Base-by-base conservation (phyloP, 1,140 invertebrate species). In the Chrysomallon squamiferum region DNA sequence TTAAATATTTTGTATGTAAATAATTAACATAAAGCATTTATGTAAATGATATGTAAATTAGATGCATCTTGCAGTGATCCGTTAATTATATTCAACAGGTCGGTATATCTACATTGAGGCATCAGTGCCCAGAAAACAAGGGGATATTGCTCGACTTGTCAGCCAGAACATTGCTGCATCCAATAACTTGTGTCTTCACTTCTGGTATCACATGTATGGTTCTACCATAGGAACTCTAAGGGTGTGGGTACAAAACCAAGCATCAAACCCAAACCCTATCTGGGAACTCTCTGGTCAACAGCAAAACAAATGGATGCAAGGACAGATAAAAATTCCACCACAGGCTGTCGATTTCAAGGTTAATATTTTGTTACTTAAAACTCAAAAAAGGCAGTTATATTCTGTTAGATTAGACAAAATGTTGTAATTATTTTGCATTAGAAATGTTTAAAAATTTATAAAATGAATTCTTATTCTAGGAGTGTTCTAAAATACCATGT, bases 191-290 rank as follows among this genome's bases (percentile, higher is more conserved):
- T 80, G 78, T 54, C 30, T 80, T 35, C 57, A 70, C 13, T 80
- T 79, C 74, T 84, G 68, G 66, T 84, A 83, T 67, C 72, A 79
- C 68, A 82, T 85, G 79, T 75, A 78, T 69, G 82, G 81, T 13
- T 41, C 25, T 15, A 57, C 22, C 13, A 69, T 78, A 43, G 75
- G 76, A 29, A 74, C 66, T 0, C 65, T 80, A 15, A 32, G 74
- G 30, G 62, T 80, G 0, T 78, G 73, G 73, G 61, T 68, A 9
- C 43, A 60, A 22, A 65, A 72, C 32, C 50, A 63, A 54, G 64
- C 62, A 22, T 65, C 60, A 22, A 69, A 69, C 56, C 78, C 71
- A 27, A 65, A 69, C 6, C 74, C 78, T 43, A 41, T 80, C 4
- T 78, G 75, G 74, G 76, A 77, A 50, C 59, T 78, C 6, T 60